Percentiles rank a stretch among this genome's conserved stretches.
Conservation (phyloP, 2,113 vertebrate genomes). For the Phalacrocorax aristotelis region DNA sequence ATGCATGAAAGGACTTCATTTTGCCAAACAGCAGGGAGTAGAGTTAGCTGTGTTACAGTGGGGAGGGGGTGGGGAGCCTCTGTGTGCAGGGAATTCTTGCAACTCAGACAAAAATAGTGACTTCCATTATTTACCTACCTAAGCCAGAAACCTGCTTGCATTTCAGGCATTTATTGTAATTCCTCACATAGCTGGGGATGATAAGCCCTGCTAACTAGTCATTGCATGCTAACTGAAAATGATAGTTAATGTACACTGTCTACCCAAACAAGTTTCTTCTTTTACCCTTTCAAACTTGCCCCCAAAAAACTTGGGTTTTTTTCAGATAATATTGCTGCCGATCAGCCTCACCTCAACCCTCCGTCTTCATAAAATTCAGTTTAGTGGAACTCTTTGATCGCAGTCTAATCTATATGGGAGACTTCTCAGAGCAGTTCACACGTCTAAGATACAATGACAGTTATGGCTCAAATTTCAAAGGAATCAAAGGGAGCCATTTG, state of each 20-base stretch:
- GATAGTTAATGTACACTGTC: constrained; percentile 37
- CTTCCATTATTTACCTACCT: constrained; percentile 60
- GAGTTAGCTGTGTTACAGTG: not conserved
- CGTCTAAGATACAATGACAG: constrained; percentile 23
- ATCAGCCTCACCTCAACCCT: constrained; percentile 41
- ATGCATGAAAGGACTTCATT: constrained; percentile 34
- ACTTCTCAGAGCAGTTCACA: constrained; percentile 47
- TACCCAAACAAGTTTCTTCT: constrained; percentile 46
- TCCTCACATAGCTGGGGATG: constrained; percentile 56
- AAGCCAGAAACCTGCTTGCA: constrained; percentile 55
- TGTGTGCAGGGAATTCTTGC: not conserved
- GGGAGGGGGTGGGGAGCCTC: not conserved
- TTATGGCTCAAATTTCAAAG: constrained; percentile 59
- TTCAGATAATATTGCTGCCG: constrained; percentile 11
- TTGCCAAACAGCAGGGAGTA: constrained; percentile 2
- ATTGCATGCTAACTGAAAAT: constrained; percentile 55
- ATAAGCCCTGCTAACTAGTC: constrained; percentile 64
- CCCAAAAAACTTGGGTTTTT: not conserved
- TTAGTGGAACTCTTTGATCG: constrained; percentile 29
- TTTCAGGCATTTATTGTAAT: constrained; percentile 66
- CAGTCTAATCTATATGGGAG: constrained; percentile 39
- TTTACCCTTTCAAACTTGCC: constrained; percentile 23
- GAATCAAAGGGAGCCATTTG: constrained; percentile 44
- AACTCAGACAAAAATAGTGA: constrained; percentile 56
- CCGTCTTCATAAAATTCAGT: constrained; percentile 48